Evolutionary conservation across 2,113 vertebrate species (phyloP), one percentile per base, ranked within the genome.

Genomic region (Rhadina sibilatrix): DNA sequence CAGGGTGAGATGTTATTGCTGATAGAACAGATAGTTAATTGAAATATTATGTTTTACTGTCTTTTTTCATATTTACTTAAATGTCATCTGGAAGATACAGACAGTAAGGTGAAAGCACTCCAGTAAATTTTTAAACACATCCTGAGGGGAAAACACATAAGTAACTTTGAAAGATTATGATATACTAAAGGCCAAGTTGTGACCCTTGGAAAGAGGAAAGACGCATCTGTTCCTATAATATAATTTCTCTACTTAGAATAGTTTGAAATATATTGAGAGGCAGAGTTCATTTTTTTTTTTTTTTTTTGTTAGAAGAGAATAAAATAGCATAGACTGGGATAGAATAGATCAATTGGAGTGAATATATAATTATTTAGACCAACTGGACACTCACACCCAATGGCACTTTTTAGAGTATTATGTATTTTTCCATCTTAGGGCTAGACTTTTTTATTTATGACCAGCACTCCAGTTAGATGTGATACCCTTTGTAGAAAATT

Each of bases 1-100:
- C 75, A 93, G 37, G 69, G 23, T 53, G 65, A 68, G 68, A 70
- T 60, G 33, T 66, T 89, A 86, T 70, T 57, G n/a, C 28, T 80
- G 47, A 81, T 74, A 69, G 87, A 94, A 87, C 11, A 59, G 37
- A 65, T 30, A 91, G 37, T 76, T 90, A 90, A 85, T 81, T 87
- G 66, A 54, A 91, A 74, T 89, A 66, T 77, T 64, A 64, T 35
- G 22, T 20, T 94, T 82, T 87, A 60, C 47, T 71, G 8, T 68
- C 27, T 71, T 87, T 74, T 93, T 75, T 95, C 16, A 4, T 89
- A 40, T 75, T 94, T 94, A 82, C 42, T 30, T 77, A 93, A 95
- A 89, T 87, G 65, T 64, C 75, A 76, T 30, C 40, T 91, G 77
- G 27, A 93, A 87, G 74, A 61, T 54, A 37, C 0, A 3, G 70